phyloP scores from a whole-genome alignment of 2,113 vertebrate species.

The Anoplopoma fimbria region DNA sequence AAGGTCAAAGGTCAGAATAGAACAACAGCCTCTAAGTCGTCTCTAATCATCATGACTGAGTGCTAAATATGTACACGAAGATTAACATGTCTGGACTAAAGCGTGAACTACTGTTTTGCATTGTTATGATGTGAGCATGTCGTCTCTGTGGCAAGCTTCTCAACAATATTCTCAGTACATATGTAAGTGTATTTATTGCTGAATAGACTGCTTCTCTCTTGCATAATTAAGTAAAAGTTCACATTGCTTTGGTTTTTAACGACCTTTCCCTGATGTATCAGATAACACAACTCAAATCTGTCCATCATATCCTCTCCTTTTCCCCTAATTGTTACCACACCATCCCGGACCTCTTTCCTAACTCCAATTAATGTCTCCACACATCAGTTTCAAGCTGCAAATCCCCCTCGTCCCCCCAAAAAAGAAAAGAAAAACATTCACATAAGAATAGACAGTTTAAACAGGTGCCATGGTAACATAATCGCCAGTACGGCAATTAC shows the following conservation, averaged over 20 bases:
- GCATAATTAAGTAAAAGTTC: conserved; percentile 2
- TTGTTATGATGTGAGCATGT: neutral
- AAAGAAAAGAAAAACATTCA: conserved; percentile 79
- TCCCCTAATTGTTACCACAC: conserved; percentile 65
- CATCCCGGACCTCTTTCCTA: conserved; percentile 40
- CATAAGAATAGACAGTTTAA: conserved; percentile 78
- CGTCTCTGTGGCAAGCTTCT: neutral
- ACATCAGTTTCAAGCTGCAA: conserved; percentile 67
- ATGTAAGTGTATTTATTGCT: conserved; percentile 4
- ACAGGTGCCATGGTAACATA: conserved; percentile 80
- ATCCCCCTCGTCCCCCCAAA: conserved; percentile 54
- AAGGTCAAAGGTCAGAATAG: conserved; percentile 28
- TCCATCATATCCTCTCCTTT: conserved; percentile 45
- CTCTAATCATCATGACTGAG: too few relatives aligned
- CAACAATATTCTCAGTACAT: neutral
- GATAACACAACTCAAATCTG: conserved; percentile 49
- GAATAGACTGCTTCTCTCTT: conserved; percentile 2
- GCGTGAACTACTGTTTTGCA: neutral
- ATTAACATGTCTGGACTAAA: neutral
- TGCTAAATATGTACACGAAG: neutral
- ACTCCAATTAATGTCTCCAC: conserved; percentile 70
- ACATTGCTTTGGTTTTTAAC: conserved; percentile 11
- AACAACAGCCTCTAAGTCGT: neutral
- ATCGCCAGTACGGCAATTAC: conserved; percentile 78
- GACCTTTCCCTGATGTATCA: conserved; percentile 42